phyloP scores from a whole-genome alignment of 2,888 invertebrate genomes.

The Stenotaenia linearis region DNA sequence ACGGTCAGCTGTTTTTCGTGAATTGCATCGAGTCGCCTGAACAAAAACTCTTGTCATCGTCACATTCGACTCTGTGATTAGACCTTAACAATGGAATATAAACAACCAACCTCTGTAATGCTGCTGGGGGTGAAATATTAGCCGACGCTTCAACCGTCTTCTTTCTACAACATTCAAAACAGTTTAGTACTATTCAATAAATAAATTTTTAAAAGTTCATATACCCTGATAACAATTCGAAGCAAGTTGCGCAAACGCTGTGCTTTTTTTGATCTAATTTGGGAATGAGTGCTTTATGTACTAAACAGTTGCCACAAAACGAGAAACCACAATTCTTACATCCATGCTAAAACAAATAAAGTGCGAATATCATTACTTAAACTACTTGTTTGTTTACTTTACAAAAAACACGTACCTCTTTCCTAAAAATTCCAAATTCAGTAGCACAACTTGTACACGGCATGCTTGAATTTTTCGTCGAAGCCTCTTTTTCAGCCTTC shows the following conservation, averaged over 20 bases:
- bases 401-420: no score
- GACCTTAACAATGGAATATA: neutral
- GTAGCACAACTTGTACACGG: constrained; percentile 13
- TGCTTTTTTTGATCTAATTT: constrained; percentile 55
- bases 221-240: constrained; percentile 54
- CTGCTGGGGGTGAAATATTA: neutral
- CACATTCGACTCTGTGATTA: neutral
- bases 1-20: neutral
- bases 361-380: no score
- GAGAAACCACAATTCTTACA: constrained; percentile 79
- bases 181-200: neutral
- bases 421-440: constrained; percentile 27
- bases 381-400: no score
- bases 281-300: constrained; percentile 62
- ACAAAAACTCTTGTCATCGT: neutral
- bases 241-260: constrained; percentile 61
- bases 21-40: neutral
- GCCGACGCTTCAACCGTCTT: neutral
- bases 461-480: neutral
- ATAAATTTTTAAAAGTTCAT: constrained; percentile 34
- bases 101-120: neutral
- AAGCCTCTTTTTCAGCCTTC: neutral
- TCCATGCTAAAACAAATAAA: constrained; percentile 59
- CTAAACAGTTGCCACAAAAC: constrained; percentile 74
- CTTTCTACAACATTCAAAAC: neutral